These are phyloP conservation scores for Campoplex capitator DNA, from an alignment of 2,888 invertebrate genomes.

Conservation along the genomic window DNA sequence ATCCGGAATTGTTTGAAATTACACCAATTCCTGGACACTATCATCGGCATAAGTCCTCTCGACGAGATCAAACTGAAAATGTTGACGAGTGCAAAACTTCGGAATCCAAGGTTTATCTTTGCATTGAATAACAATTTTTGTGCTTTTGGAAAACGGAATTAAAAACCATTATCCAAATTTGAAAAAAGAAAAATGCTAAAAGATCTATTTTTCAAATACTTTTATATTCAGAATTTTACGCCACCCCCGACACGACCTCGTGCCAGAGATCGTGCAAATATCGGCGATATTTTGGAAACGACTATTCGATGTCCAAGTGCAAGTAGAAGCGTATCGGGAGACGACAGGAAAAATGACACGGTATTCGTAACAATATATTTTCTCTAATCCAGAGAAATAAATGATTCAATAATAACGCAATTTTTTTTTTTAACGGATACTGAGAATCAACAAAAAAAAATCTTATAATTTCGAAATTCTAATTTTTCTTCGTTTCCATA, in stretches of 20 bases:
- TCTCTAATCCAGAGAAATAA: background rate
- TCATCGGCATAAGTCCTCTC: conserved; percentile 31
- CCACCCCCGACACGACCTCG: conserved; percentile 15
- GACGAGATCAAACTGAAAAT: background rate
- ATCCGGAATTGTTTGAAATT: conserved; percentile 68
- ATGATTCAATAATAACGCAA: too few relatives aligned
- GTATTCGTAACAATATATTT: conserved; percentile 23
- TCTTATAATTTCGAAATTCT: background rate
- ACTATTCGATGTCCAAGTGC: conserved; percentile 66
- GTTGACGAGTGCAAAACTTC: background rate
- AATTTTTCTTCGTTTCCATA: too few relatives aligned
- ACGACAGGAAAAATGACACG: conserved; percentile 65
- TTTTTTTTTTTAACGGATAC: background rate
- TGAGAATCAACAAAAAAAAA: background rate
- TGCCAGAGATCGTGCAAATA: conserved; percentile 13
- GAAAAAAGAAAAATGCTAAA: too few relatives aligned
- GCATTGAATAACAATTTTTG: background rate
- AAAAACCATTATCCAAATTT: too few relatives aligned
- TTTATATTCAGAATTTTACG: conserved; percentile 3
- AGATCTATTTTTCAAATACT: background rate
- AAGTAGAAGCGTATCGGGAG: conserved; percentile 51
- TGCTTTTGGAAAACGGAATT: background rate
- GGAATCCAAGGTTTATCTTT: conserved; percentile 27
- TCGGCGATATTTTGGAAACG: conserved; percentile 66
- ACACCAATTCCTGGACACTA: conserved; percentile 69